Evolutionary conservation across 2,888 invertebrate species (phyloP), one percentile per base, ranked within the genome.

Genomic region (Liodrosophila aerea): DNA sequence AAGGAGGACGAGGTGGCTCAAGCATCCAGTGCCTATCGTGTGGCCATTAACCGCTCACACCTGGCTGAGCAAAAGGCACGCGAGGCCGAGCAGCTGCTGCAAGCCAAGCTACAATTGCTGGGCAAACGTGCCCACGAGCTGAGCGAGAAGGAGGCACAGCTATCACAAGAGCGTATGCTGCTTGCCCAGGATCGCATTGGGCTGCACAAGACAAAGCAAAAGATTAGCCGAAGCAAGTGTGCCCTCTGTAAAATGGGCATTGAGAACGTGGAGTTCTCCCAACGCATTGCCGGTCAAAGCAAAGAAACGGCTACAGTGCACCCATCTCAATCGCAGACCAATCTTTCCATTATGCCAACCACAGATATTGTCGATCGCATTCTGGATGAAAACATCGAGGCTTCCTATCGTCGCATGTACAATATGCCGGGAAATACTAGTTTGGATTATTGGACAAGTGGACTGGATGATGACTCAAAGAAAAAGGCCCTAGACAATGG

Each of bases 161-260:
- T 90, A 12, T 88, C 90, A 0, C 88, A 88, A 62, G 90, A 90
- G 36, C 87, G 89, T 18, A 64, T 90, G 33, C 58, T 86, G 0
- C 52, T 90, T 2, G 81, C 89, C 0, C 87, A 88, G 52, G 89
- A 90, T 59, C 89, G 90, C 16, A 80, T 90, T 2, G 75, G 86
- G 2, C 13, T 90, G 29, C 88, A 89, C 22, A 86, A 86, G 40
- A 31, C 87, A 0, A 87, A 87, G 52, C 63, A 76, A 12, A 84
- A 85, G 50, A 60, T 90, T 7, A 34, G 59, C 0, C 83, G 85
- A 8, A 84, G 87, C 40, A 87, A 87, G 43, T 90, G 90, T 33
- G 84, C 89, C n/a, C 76, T 90, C 1, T 90, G 90, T 57, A 86
- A 86, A 52, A 87, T 90, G 64, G 87, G 87, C 1, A 87, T 88